Conservation (phyloP, 2,113 vertebrate genomes). For the Podilymbus podiceps region DNA sequence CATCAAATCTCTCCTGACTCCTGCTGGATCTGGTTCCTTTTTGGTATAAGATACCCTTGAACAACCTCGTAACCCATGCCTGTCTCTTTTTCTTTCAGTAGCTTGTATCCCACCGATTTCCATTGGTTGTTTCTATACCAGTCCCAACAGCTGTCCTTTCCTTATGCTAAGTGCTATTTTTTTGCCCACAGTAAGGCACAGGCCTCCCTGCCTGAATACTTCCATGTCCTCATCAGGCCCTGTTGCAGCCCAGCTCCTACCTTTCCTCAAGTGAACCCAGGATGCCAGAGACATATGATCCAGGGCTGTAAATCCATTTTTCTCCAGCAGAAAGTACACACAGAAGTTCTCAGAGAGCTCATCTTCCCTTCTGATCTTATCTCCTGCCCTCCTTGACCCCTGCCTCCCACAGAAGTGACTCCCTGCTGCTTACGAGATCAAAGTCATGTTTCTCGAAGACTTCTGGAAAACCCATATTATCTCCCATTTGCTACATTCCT, state of each 20-base stretch:
- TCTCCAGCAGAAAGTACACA: not conserved
- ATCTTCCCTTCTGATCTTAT: conserved; percentile 39
- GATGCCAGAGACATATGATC: not conserved
- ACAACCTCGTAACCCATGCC: not conserved
- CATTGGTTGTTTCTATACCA: not conserved
- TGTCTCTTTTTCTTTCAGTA: not conserved
- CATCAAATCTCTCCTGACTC: not conserved
- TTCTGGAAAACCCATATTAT: conserved; percentile 14
- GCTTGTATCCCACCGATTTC: not conserved
- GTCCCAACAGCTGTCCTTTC: not conserved
- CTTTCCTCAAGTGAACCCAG: not conserved
- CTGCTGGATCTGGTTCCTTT: not conserved
- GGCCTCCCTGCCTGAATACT: not conserved
- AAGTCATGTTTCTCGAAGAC: conserved; percentile 9
- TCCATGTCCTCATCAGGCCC: not conserved
- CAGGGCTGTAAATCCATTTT: not conserved
- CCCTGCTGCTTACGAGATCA: conserved; percentile 22
- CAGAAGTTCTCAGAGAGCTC: conserved; percentile 4
- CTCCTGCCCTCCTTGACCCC: conserved; percentile 28
- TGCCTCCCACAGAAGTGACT: conserved; percentile 3
- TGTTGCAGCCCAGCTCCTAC: not conserved
- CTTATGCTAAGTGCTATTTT: not conserved
- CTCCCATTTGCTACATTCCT: not conserved
- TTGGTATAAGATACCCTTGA: not conserved
- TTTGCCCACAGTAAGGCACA: not conserved